phyloP scores from a whole-genome alignment of 1,140 invertebrate genomes.

The Drosophila bocki region DNA sequence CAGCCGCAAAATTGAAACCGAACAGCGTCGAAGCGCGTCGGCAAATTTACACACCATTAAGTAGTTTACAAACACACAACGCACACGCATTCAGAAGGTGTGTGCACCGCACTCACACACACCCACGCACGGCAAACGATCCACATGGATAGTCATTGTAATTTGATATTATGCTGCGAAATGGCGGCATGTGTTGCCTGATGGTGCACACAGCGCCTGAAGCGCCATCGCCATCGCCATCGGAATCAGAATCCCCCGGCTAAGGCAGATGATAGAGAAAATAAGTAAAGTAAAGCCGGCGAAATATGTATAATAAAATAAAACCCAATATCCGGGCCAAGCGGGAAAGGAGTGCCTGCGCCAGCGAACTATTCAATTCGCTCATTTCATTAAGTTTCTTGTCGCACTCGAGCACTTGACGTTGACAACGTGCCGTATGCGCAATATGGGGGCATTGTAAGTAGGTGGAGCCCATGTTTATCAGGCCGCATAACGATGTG shows the following conservation, averaged over 20 bases:
- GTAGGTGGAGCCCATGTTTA: constrained; percentile 52
- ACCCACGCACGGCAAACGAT: constrained; percentile 8
- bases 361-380: constrained; percentile 73
- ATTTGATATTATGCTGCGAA: constrained; percentile 78
- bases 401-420: constrained; percentile 67
- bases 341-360: constrained; percentile 22
- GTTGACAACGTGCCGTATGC: constrained; percentile 68
- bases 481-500: constrained; percentile 79
- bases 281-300: constrained; percentile 35
- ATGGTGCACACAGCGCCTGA: constrained; percentile 56
- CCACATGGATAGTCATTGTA: constrained; percentile 64
- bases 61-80: constrained; percentile 75
- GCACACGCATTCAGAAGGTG: constrained; percentile 8
- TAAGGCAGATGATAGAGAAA: constrained; percentile 22
- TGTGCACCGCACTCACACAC: constrained; percentile 13
- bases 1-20: constrained; percentile 80
- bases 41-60: constrained; percentile 85
- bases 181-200: constrained; percentile 73
- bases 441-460: constrained; percentile 55
- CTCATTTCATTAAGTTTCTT: constrained; percentile 82
- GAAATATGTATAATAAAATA: constrained; percentile 73
- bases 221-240: constrained; percentile 24
- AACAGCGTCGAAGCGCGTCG: constrained; percentile 67
- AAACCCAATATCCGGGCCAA: constrained; percentile 61
- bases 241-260: constrained; percentile 5